These are phyloP conservation scores for Aphaenogaster rudis DNA, from an alignment of 1,140 invertebrate species.

Conservation along the genomic window DNA sequence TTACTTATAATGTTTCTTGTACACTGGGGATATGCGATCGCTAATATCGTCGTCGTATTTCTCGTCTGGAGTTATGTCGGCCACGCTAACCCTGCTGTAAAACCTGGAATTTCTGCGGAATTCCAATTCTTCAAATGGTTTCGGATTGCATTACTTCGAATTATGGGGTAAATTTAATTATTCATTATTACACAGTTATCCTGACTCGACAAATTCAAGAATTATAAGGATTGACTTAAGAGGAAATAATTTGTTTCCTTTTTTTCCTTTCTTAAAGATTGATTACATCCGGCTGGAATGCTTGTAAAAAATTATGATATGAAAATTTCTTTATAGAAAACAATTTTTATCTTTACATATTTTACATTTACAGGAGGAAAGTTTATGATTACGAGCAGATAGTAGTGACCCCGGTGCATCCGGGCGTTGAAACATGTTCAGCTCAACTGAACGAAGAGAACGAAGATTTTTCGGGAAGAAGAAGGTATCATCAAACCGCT, in stretches of 20 bases:
- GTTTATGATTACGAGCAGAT: conserved; percentile 95
- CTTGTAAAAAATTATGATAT: conserved; percentile 80
- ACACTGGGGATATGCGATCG: conserved; percentile 96
- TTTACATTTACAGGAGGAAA: conserved; percentile 88
- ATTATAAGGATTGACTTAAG: background rate
- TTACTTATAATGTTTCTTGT: conserved; percentile 97
- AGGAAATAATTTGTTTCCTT: background rate
- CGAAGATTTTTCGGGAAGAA: conserved; percentile 96
- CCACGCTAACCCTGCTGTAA: conserved; percentile 96
- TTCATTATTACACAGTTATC: background rate
- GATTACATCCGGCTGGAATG: background rate
- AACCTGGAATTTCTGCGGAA: conserved; percentile 95
- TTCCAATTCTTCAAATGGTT: conserved; percentile 96
- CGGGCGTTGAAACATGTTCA: conserved; percentile 93
- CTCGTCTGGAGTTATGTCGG: conserved; percentile 97
- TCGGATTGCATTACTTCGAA: conserved; percentile 91
- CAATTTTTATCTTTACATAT: background rate
- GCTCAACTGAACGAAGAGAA: conserved; percentile 97
- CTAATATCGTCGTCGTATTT: conserved; percentile 93
- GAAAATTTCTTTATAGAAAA: background rate
- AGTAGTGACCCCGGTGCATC: conserved; percentile 94
- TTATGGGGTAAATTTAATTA: conserved; percentile 91
- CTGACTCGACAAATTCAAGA: background rate
- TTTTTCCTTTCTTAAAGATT: background rate
- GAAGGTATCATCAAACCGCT: conserved; percentile 96